Percentiles rank a stretch among this genome's conserved stretches.
Conservation (phyloP, 2,113 vertebrate species). For the sheep (Ovis aries) region ARS-UI_Ramb_v3.0 NC_056054.1:51323001-51323500, state of each 20-base stretch:
- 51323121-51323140: constrained; percentile 8
- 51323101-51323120: not conserved
- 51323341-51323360: not conserved
- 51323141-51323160: not conserved
- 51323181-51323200: not conserved
- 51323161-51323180: not conserved
- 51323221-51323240: not conserved
- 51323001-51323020: not conserved
- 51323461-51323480: not conserved
- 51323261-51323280: not conserved
- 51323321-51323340: not conserved
- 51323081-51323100: not conserved
- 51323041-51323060: constrained; percentile 19
- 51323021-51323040: not conserved
- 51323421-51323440: not conserved
- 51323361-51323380: not conserved
- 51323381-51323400: not conserved
- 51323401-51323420: not conserved
- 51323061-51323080: not conserved
- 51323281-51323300: not conserved
- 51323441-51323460: not conserved
- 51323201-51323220: not conserved
- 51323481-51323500: not conserved
- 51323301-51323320: not conserved
- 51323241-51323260: not conserved